Conservation (phyloP, 2,797 vertebrate species). For the Kryptopterus vitreolus region DNA sequence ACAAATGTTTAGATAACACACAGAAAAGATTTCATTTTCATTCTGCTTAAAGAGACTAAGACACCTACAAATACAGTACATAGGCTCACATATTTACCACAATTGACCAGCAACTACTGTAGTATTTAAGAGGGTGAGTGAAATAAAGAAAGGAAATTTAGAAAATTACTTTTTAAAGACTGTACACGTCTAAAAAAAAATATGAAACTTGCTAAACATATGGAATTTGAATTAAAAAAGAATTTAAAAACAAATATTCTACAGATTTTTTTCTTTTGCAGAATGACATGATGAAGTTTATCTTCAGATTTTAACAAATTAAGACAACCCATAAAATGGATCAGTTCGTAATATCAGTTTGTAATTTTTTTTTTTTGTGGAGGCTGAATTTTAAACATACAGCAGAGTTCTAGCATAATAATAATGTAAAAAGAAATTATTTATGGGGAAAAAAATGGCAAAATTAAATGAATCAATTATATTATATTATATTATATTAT, state of each 20-base stretch:
- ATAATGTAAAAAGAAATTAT: not conserved
- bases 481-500: not conserved
- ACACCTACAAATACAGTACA: not conserved
- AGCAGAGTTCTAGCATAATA: not conserved
- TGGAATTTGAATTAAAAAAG: too few relatives aligned
- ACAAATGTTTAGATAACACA: too few relatives aligned
- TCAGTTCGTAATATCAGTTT: not conserved
- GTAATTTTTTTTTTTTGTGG: not conserved
- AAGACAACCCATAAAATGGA: not conserved
- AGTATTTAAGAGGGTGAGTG: too few relatives aligned
- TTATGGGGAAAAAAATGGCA: not conserved
- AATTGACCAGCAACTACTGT: not conserved
- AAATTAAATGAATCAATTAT: not conserved
- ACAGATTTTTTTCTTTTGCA: not conserved
- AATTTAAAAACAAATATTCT: too few relatives aligned
- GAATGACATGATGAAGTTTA: not conserved
- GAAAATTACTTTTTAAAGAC: too few relatives aligned
- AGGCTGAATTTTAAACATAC: too few relatives aligned
- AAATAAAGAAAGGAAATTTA: too few relatives aligned
- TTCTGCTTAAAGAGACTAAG: not conserved
- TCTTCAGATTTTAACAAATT: not conserved
- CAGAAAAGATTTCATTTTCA: too few relatives aligned
- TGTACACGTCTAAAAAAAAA: too few relatives aligned
- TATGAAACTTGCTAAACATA: too few relatives aligned
- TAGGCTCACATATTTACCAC: not conserved